Evolutionary conservation across 2,113 vertebrate species (phyloP).

Genomic region (Callospermophilus lateralis): DNA sequence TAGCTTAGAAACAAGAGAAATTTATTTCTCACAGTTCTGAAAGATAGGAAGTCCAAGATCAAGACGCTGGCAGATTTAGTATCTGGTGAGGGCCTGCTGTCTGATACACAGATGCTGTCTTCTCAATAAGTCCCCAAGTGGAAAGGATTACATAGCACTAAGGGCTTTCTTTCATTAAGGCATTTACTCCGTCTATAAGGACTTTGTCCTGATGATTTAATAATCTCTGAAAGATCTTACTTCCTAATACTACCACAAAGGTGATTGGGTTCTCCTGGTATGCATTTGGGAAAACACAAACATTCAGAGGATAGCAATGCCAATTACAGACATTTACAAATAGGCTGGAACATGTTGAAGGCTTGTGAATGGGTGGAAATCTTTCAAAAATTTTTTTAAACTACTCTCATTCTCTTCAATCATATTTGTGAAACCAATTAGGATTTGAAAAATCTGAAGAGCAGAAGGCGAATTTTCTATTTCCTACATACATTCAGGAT

Average conservation of each 20-base stretch:
- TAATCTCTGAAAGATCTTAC: neutral
- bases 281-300: neutral
- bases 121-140: neutral
- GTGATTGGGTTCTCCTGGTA: neutral
- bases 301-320: neutral
- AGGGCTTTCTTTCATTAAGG: neutral
- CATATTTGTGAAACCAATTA: neutral
- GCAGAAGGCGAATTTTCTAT: neutral
- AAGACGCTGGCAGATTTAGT: neutral
- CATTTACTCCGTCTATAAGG: neutral
- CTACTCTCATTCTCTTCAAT: neutral
- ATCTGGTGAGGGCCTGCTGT: neutral
- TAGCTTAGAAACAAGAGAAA: neutral
- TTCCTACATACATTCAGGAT: neutral
- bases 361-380: neutral
- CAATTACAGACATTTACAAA: slow-evolving; percentile 4
- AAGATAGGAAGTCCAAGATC: neutral
- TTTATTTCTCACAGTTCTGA: neutral
- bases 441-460: neutral
- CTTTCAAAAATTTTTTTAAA: neutral
- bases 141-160: neutral
- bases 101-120: neutral
- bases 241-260: neutral
- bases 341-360: neutral
- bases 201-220: neutral